Evolutionary conservation across 2,888 invertebrate genomes (phyloP), one percentile per base, ranked within the genome.

Genomic region (Clivina fossor): DNA sequence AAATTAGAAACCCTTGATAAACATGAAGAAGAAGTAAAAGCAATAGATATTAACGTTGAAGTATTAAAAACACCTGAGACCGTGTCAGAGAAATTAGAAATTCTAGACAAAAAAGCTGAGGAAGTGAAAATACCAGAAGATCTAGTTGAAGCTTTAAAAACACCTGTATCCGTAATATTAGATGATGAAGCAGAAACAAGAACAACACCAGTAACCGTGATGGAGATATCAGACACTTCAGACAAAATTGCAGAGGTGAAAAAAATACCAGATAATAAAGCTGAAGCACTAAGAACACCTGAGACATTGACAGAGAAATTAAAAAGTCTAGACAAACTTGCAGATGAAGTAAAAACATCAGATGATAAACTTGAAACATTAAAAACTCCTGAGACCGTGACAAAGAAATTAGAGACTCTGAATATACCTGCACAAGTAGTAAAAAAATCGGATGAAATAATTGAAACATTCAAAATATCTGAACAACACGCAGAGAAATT

Each of bases 31-130:
- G 41, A 32, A 43, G 43, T 24, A 35, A 24, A 24, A 38, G 22
- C 13, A 8, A 37, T n/a, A 38, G 30, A 55, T 53, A 48, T 22
- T 38, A 24, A 48, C 47, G 51, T 28, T 28, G 56, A 58, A 26
- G 35, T 41, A 50, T 37, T 28, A 32, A 43, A 43, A 28, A 24
- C 56, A 20, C 51, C 46, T 9, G 50, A 56, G 38, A 38, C 16
- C 20, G 18, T 24, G 15, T 35, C 44, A 19, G 37, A 33, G 2
- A 26, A 30, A 20, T 40, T 48, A 26, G 47, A 60, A 44, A 28
- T 48, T 26, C 37, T 49, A 41, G 24, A 46, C 7, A 48, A n/a
- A n/a, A n/a, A n/a, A 33, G 51, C 53, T 18, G 60, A 58, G 3
- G 60, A 60, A 24, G 26, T 20, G 2, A 32, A 41, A 15, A 15